Conservation (phyloP, 2,113 vertebrate species). For the Bungarus multicinctus region DNA sequence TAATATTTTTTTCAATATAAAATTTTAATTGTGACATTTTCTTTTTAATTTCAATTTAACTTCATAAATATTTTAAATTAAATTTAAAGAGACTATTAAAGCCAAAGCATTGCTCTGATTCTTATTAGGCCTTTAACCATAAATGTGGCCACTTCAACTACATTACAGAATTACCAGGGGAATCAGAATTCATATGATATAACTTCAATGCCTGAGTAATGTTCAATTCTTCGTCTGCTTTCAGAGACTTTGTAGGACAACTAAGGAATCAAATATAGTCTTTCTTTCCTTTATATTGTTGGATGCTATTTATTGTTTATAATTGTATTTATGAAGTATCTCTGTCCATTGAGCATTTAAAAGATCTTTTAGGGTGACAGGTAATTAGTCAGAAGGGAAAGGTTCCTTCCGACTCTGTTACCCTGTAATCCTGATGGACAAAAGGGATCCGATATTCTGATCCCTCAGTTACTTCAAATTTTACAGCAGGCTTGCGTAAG, state of each 20-base stretch:
- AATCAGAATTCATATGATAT: background rate
- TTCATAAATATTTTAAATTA: background rate
- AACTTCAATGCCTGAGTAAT: background rate
- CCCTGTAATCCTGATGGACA: background rate
- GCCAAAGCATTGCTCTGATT: background rate
- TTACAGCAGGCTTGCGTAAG: background rate
- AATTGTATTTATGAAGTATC: background rate
- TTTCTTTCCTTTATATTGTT: background rate
- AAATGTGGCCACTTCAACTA: background rate
- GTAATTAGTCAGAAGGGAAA: too few species aligned
- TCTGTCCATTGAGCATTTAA: background rate
- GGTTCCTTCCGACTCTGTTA: background rate
- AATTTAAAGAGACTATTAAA: background rate
- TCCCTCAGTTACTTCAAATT: background rate
- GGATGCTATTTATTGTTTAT: background rate
- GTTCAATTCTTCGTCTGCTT: background rate
- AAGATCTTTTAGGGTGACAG: background rate
- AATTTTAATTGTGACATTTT: background rate
- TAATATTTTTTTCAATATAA: background rate
- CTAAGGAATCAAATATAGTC: background rate
- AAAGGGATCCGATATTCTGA: background rate
- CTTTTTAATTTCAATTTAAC: background rate
- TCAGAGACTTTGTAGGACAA: background rate
- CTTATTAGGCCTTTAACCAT: background rate
- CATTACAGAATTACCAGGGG: background rate